These are phyloP conservation scores for Dromius quadrimaculatus DNA, from an alignment of 2,888 invertebrate genomes.

Conservation along the genomic window DNA sequence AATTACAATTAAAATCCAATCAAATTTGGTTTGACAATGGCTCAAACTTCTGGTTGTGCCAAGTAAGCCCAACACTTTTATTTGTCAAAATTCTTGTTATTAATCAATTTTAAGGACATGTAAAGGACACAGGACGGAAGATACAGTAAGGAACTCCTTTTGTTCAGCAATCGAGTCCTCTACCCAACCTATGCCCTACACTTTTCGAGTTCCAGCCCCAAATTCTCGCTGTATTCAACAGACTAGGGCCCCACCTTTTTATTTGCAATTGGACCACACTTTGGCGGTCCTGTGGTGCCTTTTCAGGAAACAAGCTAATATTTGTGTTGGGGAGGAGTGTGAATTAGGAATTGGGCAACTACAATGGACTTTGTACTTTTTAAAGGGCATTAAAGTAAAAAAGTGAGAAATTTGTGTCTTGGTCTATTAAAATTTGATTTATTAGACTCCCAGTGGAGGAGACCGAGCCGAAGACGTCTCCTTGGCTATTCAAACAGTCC, in stretches of 20 bases:
- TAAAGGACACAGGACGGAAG: too few relatives aligned
- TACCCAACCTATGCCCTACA: slow-evolving; percentile 61
- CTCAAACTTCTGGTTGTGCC: too few relatives aligned
- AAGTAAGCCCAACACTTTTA: too few relatives aligned
- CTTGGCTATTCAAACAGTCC: slow-evolving; percentile 63
- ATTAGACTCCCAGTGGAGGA: slow-evolving; percentile 54
- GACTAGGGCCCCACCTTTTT: slow-evolving; percentile 63
- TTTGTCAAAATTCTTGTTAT: too few relatives aligned
- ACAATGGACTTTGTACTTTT: slow-evolving; percentile 65
- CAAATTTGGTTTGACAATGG: too few relatives aligned
- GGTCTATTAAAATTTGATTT: background rate
- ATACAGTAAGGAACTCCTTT: too few relatives aligned
- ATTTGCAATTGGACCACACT: slow-evolving; percentile 65
- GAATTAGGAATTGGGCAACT: slow-evolving; percentile 64
- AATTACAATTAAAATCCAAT: too few relatives aligned
- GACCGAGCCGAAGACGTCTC: slow-evolving; percentile 63
- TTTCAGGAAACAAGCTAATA: slow-evolving; percentile 58
- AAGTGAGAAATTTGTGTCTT: too few relatives aligned
- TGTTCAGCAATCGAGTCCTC: background rate
- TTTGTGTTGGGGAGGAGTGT: background rate
- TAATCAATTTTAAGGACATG: too few relatives aligned
- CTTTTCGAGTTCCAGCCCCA: slow-evolving; percentile 60
- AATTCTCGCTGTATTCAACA: slow-evolving; percentile 5
- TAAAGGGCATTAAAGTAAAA: slow-evolving; percentile 62
- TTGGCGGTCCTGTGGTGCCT: slow-evolving; percentile 66